phyloP scores from a whole-genome alignment of 2,113 vertebrate genomes.

The Neogobius melanostomus region DNA sequence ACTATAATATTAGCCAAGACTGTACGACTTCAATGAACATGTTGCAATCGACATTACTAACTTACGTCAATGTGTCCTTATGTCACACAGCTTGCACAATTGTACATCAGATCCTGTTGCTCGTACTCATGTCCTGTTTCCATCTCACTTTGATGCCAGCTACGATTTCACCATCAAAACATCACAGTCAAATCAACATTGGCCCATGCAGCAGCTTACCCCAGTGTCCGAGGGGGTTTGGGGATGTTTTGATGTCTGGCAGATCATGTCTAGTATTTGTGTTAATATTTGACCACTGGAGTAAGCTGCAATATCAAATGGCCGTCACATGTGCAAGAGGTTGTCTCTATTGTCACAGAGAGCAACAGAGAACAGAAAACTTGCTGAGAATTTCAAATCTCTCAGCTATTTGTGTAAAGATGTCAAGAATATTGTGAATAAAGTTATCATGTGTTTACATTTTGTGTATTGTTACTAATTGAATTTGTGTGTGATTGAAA shows the following conservation, averaged over 20 bases:
- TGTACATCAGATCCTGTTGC: conserved; percentile 8
- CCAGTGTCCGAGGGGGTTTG: conserved; percentile 3
- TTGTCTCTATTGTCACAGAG: conserved; percentile 3
- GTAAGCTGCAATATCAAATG: conserved; percentile 30
- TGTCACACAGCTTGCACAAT: background rate
- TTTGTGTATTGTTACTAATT: too few relatives aligned
- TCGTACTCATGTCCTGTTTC: background rate
- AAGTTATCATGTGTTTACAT: too few relatives aligned
- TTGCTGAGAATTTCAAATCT: background rate
- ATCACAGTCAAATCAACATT: background rate
- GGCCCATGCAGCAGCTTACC: background rate
- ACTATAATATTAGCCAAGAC: background rate
- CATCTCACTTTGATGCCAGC: conserved; percentile 8
- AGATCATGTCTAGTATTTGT: conserved; percentile 17
- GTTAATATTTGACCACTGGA: conserved; percentile 14
- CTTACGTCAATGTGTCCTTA: background rate
- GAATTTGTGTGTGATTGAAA: too few relatives aligned
- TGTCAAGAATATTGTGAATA: too few relatives aligned
- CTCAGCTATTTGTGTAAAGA: too few relatives aligned
- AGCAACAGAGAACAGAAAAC: background rate
- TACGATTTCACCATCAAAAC: conserved; percentile 5
- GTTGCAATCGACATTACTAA: background rate
- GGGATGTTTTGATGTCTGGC: conserved; percentile 18
- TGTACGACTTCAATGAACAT: background rate
- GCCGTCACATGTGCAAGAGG: conserved; percentile 12